phyloP scores from a whole-genome alignment of 2,797 vertebrate species.

The Sebastes aleutianus region DNA sequence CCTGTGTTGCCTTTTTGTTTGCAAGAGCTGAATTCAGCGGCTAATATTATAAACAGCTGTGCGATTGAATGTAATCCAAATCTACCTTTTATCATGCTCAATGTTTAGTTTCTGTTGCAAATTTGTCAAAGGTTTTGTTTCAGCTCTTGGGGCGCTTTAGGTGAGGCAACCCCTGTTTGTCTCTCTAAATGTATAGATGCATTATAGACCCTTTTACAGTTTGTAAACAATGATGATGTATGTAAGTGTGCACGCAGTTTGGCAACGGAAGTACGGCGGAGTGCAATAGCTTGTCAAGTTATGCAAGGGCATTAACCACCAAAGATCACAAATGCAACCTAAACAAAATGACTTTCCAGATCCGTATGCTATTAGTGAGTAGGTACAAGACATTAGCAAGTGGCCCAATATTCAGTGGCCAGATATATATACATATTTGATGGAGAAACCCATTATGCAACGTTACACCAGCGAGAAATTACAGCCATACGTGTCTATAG shows the following conservation, averaged over 20 bases:
- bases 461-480: too few species aligned
- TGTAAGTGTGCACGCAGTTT: too few species aligned
- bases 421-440: not conserved
- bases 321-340: not conserved
- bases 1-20: not conserved
- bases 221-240: too few species aligned
- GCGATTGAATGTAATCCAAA: not conserved
- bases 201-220: too few species aligned
- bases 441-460: rapidly evolving
- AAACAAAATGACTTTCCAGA: not conserved
- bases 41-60: not conserved
- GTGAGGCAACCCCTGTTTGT: not conserved
- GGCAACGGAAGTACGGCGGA: too few species aligned
- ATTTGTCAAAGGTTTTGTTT: not conserved
- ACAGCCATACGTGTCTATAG: too few species aligned
- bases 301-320: not conserved
- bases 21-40: not conserved
- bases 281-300: too few species aligned
- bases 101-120: not conserved
- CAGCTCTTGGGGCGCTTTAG: not conserved
- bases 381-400: not conserved
- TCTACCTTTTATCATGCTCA: not conserved
- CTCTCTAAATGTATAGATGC: not conserved
- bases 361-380: not conserved
- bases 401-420: not conserved